Conservation (phyloP, 1,140 invertebrate species). For the Delia radicum region DNA sequence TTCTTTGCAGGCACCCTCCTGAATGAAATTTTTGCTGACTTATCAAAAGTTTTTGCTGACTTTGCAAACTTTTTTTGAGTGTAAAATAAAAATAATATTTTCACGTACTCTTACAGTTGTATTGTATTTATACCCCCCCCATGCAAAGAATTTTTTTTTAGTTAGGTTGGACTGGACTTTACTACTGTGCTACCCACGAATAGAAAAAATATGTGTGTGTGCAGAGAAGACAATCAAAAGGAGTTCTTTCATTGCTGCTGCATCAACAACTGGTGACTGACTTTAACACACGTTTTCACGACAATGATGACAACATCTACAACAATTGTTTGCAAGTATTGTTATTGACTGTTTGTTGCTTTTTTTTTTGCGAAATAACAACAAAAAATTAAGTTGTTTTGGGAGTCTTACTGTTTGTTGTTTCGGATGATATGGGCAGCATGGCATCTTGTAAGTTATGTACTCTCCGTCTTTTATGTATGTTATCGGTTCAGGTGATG, state of each 20-base stretch:
- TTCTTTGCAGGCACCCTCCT: too few relatives aligned
- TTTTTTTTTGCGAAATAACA: neutral
- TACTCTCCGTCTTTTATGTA: neutral
- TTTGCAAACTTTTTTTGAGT: neutral
- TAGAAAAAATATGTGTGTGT: neutral
- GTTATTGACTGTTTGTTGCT: neutral
- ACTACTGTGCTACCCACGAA: conserved; percentile 15
- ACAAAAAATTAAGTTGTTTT: conserved; percentile 17
- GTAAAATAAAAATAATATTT: conserved; percentile 10
- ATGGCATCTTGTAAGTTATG: conserved; percentile 23
- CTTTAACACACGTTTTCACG: conserved; percentile 36
- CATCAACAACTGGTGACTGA: conserved; percentile 25
- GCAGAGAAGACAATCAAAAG: neutral
- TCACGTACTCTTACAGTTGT: conserved; percentile 5
- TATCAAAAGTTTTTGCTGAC: neutral
- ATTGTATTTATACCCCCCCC: neutral
- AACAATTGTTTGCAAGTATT: conserved; percentile 25
- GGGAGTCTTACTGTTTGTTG: neutral
- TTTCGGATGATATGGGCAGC: neutral
- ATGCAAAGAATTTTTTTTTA: neutral
- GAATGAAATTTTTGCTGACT: too few relatives aligned
- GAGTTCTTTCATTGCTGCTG: neutral
- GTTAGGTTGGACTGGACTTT: neutral
- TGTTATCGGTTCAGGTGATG: conserved; percentile 16
- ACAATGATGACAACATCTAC: conserved; percentile 39